phyloP scores from a whole-genome alignment of 2,113 vertebrate genomes.

The Ellobius talpinus region DNA sequence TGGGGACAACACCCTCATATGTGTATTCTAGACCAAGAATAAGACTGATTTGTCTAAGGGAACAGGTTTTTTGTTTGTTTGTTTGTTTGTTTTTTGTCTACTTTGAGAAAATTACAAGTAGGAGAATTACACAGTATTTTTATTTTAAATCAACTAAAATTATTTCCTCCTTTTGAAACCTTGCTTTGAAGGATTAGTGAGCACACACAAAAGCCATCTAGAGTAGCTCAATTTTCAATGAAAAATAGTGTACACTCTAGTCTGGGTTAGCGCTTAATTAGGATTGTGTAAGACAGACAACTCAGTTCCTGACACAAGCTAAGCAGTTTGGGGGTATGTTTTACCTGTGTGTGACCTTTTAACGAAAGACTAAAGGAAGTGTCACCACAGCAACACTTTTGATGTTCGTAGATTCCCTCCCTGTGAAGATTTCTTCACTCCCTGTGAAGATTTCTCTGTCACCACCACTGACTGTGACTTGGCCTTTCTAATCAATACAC shows the following conservation, averaged over 20 bases:
- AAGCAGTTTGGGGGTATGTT: background rate
- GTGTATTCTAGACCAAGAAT: background rate
- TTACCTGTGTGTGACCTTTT: slow-evolving; percentile 20
- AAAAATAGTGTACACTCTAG: background rate
- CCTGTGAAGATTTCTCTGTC: slow-evolving; percentile 43
- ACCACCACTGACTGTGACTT: slow-evolving; percentile 9
- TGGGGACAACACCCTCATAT: background rate
- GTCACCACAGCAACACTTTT: background rate
- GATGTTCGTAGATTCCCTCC: background rate
- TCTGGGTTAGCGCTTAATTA: slow-evolving; percentile 35
- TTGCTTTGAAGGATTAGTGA: slow-evolving; percentile 20
- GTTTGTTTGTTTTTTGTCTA: slow-evolving; percentile 33
- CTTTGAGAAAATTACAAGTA: background rate
- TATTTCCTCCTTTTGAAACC: slow-evolving; percentile 53
- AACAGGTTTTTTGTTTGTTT: no score
- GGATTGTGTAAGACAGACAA: slow-evolving; percentile 39
- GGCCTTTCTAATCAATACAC: slow-evolving; percentile 20
- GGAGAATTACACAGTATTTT: background rate
- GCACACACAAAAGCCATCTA: slow-evolving; percentile 14
- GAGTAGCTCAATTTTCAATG: slow-evolving; percentile 2
- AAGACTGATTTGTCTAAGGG: slow-evolving; percentile 44
- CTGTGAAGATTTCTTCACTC: slow-evolving; percentile 41
- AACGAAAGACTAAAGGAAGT: slow-evolving; percentile 23
- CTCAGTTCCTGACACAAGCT: background rate
- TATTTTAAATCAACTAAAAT: slow-evolving; percentile 37